Percentiles rank a stretch among this genome's conserved stretches.
phyloP scores from a whole-genome alignment of 35 echinoderm and acorn worm species.

The Ptychodera flava region DNA sequence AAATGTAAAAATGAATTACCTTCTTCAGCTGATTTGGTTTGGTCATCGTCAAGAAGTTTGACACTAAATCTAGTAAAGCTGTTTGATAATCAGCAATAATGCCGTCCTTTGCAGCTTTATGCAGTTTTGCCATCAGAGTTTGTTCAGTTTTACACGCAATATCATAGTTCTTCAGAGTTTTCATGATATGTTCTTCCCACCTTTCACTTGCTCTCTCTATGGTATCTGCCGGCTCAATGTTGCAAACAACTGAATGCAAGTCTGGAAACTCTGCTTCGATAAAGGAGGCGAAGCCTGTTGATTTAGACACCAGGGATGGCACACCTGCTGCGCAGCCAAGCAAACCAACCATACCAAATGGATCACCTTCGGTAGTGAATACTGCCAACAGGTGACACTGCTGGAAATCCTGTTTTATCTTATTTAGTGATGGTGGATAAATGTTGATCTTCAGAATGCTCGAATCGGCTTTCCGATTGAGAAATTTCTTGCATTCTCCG shows the following conservation, averaged over 20 bases:
- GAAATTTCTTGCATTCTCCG: background rate
- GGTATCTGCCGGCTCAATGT: background rate
- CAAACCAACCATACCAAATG: background rate
- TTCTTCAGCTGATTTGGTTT: no score
- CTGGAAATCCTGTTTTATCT: background rate
- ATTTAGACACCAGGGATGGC: background rate
- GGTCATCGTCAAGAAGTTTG: no score
- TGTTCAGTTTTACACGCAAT: background rate
- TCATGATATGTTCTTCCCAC: background rate
- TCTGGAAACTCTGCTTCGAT: background rate
- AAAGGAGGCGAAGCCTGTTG: background rate
- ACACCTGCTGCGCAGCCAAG: background rate
- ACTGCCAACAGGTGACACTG: background rate
- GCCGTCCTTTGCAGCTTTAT: background rate
- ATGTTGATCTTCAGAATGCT: background rate
- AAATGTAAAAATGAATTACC: no score
- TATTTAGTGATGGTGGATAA: background rate
- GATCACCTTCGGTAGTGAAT: background rate
- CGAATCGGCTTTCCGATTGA: background rate
- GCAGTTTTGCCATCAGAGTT: background rate
- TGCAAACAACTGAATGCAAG: background rate
- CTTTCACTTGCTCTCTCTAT: background rate
- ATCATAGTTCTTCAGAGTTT: background rate
- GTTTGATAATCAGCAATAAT: background rate
- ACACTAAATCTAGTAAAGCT: no score